Base-by-base conservation (phyloP, 2,797 vertebrate genomes). In the Sebastolobus altivelis region DNA sequence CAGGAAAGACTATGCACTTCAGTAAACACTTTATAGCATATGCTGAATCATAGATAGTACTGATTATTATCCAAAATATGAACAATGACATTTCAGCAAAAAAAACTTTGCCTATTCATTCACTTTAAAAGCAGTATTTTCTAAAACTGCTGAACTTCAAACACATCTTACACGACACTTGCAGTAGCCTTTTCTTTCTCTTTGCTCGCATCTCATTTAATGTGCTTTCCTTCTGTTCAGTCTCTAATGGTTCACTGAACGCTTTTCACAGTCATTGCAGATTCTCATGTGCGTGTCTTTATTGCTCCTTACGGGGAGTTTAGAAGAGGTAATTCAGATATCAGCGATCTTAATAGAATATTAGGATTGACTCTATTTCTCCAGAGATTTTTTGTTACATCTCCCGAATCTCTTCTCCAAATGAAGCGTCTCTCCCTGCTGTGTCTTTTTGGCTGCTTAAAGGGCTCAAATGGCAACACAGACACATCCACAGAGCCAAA, bases 171-270 rank as follows among this genome's bases (percentile, higher is more conserved):
- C 43, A 46, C 43, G 18, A 78, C 66, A 59, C 55, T 31, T 20
- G 1, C 43, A 46, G 43, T 46, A 46, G 43, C 16, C 8, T 31
- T 12, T 70, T 72, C 5, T 5, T 62, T 66, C 31, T 55, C 43
- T 69, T 83, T 74, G 60, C 49, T 87, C 69, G 69, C 75, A 66
- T 70, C 63, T 72, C 46, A 22, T 46, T 83, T 20, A 38, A 58
- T 38, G 40, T 5, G 65, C 59, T 43, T 46, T 52, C 25, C 43
- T 8, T 69, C 35, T 72, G 54, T 27, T 77, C 68, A 4, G 20
- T 18, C 55, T 77, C 60, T 77, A 49, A 82, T 67, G 73, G 76
- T 63, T 85, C 62, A 73, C 74, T 7, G 81, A 83, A 65, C 4
- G 10, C 69, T 33, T 66, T 70, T 68, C 55, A 46, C 63, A 54